Conservation (phyloP, 2,888 invertebrate genomes). For the Biston betularia region DNA sequence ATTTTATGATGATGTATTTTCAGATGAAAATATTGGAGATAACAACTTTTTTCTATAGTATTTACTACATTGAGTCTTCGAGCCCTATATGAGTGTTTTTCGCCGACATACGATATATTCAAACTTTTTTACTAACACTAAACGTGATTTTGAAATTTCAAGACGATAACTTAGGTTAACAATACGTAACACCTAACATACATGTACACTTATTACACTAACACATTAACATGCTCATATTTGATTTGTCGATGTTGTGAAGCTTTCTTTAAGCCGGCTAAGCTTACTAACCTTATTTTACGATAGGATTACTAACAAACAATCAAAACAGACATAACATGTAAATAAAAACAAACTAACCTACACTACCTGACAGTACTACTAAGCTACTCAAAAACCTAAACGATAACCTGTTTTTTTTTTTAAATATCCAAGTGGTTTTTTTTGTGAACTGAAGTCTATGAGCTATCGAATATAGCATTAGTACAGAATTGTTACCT, state of each 20-base stretch:
- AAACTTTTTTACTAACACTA: background rate
- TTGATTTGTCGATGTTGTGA: slow-evolving; percentile 54
- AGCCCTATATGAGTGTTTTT: too few relatives aligned
- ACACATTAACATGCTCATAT: slow-evolving; percentile 37
- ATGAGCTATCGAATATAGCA: background rate
- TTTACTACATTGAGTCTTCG: too few relatives aligned
- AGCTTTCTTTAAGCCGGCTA: slow-evolving; percentile 44
- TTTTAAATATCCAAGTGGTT: background rate
- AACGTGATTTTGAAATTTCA: too few relatives aligned
- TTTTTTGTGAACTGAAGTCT: slow-evolving; percentile 3
- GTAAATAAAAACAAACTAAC: slow-evolving; percentile 12
- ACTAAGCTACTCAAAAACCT: background rate
- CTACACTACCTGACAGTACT: too few relatives aligned
- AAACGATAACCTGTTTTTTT: background rate
- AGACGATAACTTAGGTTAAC: background rate
- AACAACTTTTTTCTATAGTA: too few relatives aligned
- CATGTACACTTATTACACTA: slow-evolving; percentile 17
- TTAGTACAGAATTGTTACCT: background rate
- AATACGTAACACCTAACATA: slow-evolving; percentile 6
- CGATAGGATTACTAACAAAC: slow-evolving; percentile 3
- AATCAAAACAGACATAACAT: background rate
- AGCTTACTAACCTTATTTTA: slow-evolving; percentile 25
- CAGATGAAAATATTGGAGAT: background rate
- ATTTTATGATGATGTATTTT: background rate
- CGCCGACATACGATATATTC: background rate